Percentiles rank a stretch among this genome's conserved stretches.
phyloP scores from a whole-genome alignment of 2,113 vertebrate genomes.

The Onychorhynchus coronatus region DNA sequence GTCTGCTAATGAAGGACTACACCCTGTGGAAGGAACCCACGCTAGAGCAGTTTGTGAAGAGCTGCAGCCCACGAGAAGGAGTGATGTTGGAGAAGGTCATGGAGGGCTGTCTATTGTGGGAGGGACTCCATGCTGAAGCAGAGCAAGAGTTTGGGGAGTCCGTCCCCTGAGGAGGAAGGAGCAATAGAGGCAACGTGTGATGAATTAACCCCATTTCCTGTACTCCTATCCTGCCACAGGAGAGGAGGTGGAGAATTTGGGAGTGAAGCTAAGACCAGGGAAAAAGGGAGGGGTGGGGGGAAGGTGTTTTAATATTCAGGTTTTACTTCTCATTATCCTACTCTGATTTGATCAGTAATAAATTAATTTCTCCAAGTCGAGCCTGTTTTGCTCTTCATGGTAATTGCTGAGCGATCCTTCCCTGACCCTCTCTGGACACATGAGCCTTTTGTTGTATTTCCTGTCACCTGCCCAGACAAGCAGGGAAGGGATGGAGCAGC shows the following conservation, averaged over 20 bases:
- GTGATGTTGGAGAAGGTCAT: neutral
- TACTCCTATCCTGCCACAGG: rapidly evolving
- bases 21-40: neutral
- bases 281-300: neutral
- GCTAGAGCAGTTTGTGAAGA: neutral
- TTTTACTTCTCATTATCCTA: neutral
- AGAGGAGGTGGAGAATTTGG: neutral
- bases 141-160: neutral
- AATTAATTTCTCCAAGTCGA: neutral
- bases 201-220: neutral
- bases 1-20: neutral
- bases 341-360: neutral
- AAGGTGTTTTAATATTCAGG: neutral
- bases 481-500: neutral
- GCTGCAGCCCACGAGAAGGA: neutral
- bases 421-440: neutral
- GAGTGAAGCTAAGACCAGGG: neutral
- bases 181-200: neutral
- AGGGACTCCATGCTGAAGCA: neutral
- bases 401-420: neutral
- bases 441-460: neutral
- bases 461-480: neutral
- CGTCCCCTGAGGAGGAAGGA: neutral
- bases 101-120: neutral
- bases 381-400: neutral